Evolutionary conservation across 2,797 vertebrate species (phyloP).

Genomic region (Acanthis flammea): DNA sequence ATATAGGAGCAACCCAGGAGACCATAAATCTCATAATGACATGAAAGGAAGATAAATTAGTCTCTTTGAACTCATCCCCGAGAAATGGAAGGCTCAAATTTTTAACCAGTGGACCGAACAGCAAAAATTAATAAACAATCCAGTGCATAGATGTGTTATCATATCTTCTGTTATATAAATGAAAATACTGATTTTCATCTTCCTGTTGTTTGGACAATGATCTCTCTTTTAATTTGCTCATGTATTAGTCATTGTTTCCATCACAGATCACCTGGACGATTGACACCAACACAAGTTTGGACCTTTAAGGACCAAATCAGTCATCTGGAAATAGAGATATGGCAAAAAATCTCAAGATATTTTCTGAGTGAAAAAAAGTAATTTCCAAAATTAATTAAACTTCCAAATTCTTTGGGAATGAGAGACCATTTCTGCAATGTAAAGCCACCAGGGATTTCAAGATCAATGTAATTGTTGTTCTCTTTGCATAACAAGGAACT

Average conservation of each 20-base stretch:
- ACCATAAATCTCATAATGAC: constrained; percentile 9
- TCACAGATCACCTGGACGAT: background rate
- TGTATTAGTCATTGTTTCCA: background rate
- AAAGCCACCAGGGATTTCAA: background rate
- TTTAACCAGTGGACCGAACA: background rate
- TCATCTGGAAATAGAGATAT: background rate
- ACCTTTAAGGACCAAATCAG: background rate
- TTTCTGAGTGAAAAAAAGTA: background rate
- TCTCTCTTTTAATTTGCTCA: background rate
- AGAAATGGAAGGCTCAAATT: background rate
- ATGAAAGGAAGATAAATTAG: constrained; percentile 34
- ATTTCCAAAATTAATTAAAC: background rate
- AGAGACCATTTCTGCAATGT: background rate
- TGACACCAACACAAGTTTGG: background rate
- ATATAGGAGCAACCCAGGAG: background rate
- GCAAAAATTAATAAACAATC: constrained; percentile 6
- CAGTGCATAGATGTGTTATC: background rate
- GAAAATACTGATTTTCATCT: background rate
- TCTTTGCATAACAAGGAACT: background rate
- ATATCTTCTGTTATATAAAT: background rate
- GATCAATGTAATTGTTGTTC: background rate
- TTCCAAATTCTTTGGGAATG: background rate
- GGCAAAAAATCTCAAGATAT: background rate
- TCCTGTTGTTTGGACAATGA: background rate
- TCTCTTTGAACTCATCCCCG: constrained; percentile 1